Conservation (phyloP, 35 echinoderm and acorn worm species). For the Apostichopus parvimensis region DNA sequence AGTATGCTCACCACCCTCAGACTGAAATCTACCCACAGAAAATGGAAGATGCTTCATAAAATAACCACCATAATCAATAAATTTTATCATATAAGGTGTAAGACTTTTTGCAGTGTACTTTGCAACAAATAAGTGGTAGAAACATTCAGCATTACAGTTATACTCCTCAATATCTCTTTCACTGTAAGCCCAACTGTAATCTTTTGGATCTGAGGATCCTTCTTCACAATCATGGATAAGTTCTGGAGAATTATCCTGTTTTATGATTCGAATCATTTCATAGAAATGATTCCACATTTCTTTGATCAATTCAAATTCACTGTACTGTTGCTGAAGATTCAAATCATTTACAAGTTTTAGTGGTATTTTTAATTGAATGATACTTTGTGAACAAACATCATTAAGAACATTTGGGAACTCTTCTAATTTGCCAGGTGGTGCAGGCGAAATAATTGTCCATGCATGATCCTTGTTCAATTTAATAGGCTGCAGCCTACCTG, state of each 20-base stretch:
- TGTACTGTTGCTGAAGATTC: not conserved
- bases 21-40: slow-evolving; percentile 62
- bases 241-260: slow-evolving; percentile 48
- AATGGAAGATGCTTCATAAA: slow-evolving; percentile 57
- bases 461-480: slow-evolving; percentile 67
- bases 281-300: slow-evolving; percentile 56
- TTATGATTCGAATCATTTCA: slow-evolving; percentile 54
- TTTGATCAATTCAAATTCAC: slow-evolving; percentile 28
- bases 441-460: slow-evolving; percentile 43
- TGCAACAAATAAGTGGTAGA: slow-evolving; percentile 62
- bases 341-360: not conserved
- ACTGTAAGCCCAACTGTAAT: slow-evolving; percentile 63
- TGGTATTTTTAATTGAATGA: not conserved
- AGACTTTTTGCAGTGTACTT: slow-evolving; percentile 12
- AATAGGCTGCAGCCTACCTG: slow-evolving; percentile 53
- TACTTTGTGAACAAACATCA: slow-evolving; percentile 48
- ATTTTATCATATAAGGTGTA: slow-evolving; percentile 79
- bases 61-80: slow-evolving; percentile 57
- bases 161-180: slow-evolving; percentile 17
- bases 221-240: slow-evolving; percentile 32
- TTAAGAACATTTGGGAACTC: slow-evolving; percentile 60
- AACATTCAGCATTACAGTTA: slow-evolving; percentile 54
- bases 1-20: slow-evolving; percentile 72
- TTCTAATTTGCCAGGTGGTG: slow-evolving; percentile 1
- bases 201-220: slow-evolving; percentile 45